Evolutionary conservation across 2,888 invertebrate genomes (phyloP), one percentile per base, ranked within the genome.

Genomic region (Calliphora vomitoria): DNA sequence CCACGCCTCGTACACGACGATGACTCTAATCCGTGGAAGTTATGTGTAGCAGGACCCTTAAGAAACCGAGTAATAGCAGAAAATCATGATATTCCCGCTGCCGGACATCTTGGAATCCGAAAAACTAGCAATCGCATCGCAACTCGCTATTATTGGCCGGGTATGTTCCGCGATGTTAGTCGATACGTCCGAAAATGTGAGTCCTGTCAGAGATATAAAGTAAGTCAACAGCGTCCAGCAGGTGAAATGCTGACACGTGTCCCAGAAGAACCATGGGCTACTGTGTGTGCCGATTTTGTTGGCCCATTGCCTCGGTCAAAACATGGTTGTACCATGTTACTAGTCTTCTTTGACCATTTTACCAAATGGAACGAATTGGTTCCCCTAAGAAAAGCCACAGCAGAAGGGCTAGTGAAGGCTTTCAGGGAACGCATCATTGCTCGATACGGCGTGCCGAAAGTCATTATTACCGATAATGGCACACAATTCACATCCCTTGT

Each of bases 111-210:
- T 1, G 76, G 76, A 5, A 15, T 76, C 0, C 66, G 75, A 15
- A 83, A 74, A 20, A 68, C 68, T 5, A 47, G 47, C 47, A 20
- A 35, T 6, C 60, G 62, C 2, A 18, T 80, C 8, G 35, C 18
- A 2, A 41, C 18, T 8, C 31, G 62, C 0, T 85, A 81, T 15
- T 76, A 75, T 15, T 81, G 80, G 80, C 74, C 79, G 2, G 58
- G 47, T 15, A 71, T 79, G 78, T 62, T 50, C 6, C 31, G 72
- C 1, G 79, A 84, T 15, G 18, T 80, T 5, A 47, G 13, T 3
- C 58, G 15, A 10, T 68, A 62, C 15, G 41, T 80, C 2, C 60
- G 60, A 13, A 38, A 25, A 10, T 72, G 79, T 44, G n/a, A 55
- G 25, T 44, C 64, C n/a, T n/a, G n/a, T n/a, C n/a, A n/a, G n/a